Evolutionary conservation across 2,888 invertebrate species (phyloP).

Genomic region (Parnassius orleans): DNA sequence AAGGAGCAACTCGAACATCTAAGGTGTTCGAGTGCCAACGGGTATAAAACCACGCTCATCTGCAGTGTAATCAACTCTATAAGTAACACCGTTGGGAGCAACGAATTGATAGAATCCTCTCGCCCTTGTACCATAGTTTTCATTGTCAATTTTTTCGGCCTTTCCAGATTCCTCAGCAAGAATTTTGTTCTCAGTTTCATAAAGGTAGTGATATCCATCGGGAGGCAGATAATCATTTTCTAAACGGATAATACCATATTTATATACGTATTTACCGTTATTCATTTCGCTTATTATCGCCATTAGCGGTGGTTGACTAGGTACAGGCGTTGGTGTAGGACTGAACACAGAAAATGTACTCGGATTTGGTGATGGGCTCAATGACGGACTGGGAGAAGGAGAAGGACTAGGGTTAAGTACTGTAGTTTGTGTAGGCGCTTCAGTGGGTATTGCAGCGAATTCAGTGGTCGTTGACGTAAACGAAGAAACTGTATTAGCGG

Average conservation of each 20-base stretch:
- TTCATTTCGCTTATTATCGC: constrained; percentile 1
- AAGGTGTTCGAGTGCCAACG: constrained; percentile 69
- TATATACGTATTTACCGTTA: constrained; percentile 28
- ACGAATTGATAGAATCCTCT: constrained; percentile 84
- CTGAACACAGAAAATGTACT: neutral
- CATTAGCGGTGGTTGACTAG: constrained; percentile 1
- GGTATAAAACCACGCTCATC: constrained; percentile 81
- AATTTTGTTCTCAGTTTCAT: constrained; percentile 68
- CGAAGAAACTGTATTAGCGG: constrained; percentile 1
- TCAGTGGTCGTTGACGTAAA: constrained; percentile 21
- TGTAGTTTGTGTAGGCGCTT: constrained; percentile 12
- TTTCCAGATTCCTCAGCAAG: constrained; percentile 63
- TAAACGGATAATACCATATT: constrained; percentile 61
- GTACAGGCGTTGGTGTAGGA: constrained; percentile 24
- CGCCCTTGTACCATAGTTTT: constrained; percentile 47
- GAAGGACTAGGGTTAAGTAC: constrained; percentile 28
- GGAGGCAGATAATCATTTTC: constrained; percentile 46
- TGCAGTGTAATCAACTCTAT: constrained; percentile 79
- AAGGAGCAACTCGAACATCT: constrained; percentile 17
- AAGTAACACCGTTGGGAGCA: constrained; percentile 80
- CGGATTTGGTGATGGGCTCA: constrained; percentile 3
- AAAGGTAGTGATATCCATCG: constrained; percentile 66
- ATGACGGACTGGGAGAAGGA: constrained; percentile 16
- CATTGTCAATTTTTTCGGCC: constrained; percentile 50
- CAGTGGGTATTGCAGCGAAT: constrained; percentile 15